Evolutionary conservation across 2,888 invertebrate genomes (phyloP), one percentile per base, ranked within the genome.

Genomic region (Tiliacea citrago): DNA sequence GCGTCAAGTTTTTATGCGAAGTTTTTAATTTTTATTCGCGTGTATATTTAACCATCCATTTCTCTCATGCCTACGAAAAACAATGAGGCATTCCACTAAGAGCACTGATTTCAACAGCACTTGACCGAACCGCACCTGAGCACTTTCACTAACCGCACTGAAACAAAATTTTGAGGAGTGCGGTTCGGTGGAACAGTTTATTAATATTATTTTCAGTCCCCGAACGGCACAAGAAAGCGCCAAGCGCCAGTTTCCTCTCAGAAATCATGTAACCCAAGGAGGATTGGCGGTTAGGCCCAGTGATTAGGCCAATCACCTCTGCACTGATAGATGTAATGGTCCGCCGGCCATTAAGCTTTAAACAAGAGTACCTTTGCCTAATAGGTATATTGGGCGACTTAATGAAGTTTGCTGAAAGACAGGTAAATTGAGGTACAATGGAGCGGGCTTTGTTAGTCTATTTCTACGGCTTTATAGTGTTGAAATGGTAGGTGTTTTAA

Each of bases 301-400:
- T 79, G 61, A 83, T 82, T 72, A 75, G 58, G 55, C 47, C 75
- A 83, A 75, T 82, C 71, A 63, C 74, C 83, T 60, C 49, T 47
- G 35, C 55, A 61, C 66, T 73, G 76, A 80, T 82, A 73, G 42
- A 55, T 73, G 45, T 84, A 81, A 81, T 68, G 58, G 35, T 39
- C 45, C 42, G 16, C 53, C 24, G n/a, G n/a, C 68, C 53, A 76
- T 82, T 84, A 82, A 67, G 53, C 29, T 73, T 75, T 73, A 75
- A 84, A 51, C 63, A 57, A 63, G 60, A 73, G 80, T 75, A 68
- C 70, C 69, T 84, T 55, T 58, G 13, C 21, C 53, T 73, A 81
- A 81, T 81, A 73, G 57, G 53, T 61, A 57, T 83, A 60, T 81
- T 71, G 73, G 61, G 71, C 10, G 58, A 73, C 66, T 68, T 70